Evolutionary conservation across 2,888 invertebrate species (phyloP).

Genomic region (Pollenia griseotomentosa): DNA sequence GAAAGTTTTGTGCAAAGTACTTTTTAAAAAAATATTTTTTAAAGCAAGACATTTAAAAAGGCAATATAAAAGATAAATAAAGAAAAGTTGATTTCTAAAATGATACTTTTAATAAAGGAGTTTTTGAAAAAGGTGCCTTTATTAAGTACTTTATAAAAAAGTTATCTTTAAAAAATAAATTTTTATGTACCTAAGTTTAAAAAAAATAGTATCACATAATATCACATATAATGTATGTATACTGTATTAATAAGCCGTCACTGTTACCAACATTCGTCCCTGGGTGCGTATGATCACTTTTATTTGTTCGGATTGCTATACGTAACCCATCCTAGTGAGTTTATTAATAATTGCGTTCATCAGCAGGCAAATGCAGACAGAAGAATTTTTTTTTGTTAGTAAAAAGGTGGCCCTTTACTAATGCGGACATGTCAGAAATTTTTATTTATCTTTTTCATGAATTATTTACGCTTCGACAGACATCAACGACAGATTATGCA

Average conservation of each 20-base stretch:
- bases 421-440: constrained; percentile 60
- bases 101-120: too few relatives aligned
- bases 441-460: constrained; percentile 58
- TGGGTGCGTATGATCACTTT: constrained; percentile 50
- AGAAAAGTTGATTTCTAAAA: too few relatives aligned
- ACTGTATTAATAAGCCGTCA: neutral
- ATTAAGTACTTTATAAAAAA: too few relatives aligned
- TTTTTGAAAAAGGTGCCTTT: too few relatives aligned
- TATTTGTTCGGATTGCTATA: neutral
- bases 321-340: constrained; percentile 12
- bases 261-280: neutral
- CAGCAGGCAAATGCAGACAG: constrained; percentile 23
- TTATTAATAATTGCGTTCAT: neutral
- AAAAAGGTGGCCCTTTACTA: constrained; percentile 54
- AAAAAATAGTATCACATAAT: too few relatives aligned
- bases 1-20: too few relatives aligned
- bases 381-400: constrained; percentile 66
- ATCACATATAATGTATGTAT: too few relatives aligned
- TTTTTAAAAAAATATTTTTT: too few relatives aligned
- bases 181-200: too few relatives aligned
- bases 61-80: too few relatives aligned
- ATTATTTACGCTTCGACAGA: constrained; percentile 58
- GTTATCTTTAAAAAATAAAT: too few relatives aligned
- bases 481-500: constrained; percentile 79
- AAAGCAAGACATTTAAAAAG: too few relatives aligned